Evolutionary conservation across 2,113 vertebrate species (phyloP).

Genomic region (Rhinoptilus africanus): DNA sequence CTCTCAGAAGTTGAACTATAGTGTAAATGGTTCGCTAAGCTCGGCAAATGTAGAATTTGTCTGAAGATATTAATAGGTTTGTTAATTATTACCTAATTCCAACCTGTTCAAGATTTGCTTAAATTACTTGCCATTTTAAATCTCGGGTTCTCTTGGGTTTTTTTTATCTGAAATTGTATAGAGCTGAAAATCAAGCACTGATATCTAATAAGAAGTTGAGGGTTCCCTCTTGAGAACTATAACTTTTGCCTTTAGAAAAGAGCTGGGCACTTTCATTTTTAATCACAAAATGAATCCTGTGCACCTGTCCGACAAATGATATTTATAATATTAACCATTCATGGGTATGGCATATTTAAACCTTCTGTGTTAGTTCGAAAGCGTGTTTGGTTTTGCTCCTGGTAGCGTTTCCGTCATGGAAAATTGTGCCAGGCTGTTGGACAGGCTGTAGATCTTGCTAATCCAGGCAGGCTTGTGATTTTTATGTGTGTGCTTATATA

Average conservation of each 20-base stretch:
- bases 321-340: neutral
- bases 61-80: neutral
- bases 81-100: neutral
- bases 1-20: neutral
- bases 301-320: fast-evolving
- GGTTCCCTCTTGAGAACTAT: neutral
- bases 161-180: neutral
- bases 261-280: neutral
- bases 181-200: neutral
- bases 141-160: neutral
- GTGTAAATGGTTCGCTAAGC: neutral
- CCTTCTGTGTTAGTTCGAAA: neutral
- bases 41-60: neutral
- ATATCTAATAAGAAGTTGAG: neutral
- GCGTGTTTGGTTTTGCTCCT: neutral
- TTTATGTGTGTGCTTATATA: fast-evolving
- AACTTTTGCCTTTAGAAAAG: neutral
- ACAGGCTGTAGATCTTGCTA: neutral
- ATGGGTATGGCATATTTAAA: neutral
- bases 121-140: neutral
- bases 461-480: neutral
- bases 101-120: neutral
- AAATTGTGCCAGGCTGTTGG: neutral
- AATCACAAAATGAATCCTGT: neutral
- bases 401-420: neutral